Evolutionary conservation across 2,888 invertebrate species (phyloP).

Genomic region (Poecilobothrus nobilitatus): DNA sequence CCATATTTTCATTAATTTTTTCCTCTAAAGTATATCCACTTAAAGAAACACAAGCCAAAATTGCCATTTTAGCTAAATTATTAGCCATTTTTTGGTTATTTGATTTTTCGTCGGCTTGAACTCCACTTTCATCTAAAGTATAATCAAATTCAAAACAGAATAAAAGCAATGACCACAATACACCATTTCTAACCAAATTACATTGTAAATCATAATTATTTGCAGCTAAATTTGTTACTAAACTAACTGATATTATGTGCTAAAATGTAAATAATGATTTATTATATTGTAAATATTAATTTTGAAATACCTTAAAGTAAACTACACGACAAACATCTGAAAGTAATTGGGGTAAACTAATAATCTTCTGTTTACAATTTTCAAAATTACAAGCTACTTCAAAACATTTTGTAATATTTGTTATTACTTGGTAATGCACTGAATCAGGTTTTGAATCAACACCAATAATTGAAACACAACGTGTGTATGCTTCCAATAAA

Average conservation of each 20-base stretch:
- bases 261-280: conserved; percentile 18
- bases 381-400: conserved; percentile 93
- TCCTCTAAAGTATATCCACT: conserved; percentile 53
- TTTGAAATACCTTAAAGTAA: conserved; percentile 62
- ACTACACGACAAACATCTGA: conserved; percentile 78
- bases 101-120: conserved; percentile 71
- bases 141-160: conserved; percentile 93
- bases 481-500: conserved; percentile 80
- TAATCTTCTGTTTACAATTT: conserved; percentile 78
- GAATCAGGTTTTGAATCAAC: conserved; percentile 68
- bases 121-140: conserved; percentile 93
- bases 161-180: conserved; percentile 82
- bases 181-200: conserved; percentile 74
- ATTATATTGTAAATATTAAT: neutral
- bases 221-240: conserved; percentile 78
- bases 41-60: conserved; percentile 74
- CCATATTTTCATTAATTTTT: conserved; percentile 20
- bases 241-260: conserved; percentile 86
- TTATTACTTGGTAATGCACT: conserved; percentile 82
- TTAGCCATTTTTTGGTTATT: conserved; percentile 93
- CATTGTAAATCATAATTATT: conserved; percentile 74
- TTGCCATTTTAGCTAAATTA: conserved; percentile 77
- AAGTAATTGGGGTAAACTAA: conserved; percentile 78
- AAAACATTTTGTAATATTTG: conserved; percentile 83
- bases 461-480: conserved; percentile 87